Evolutionary conservation across 1,140 invertebrate genomes (phyloP), one percentile per base, ranked within the genome.

Genomic region (Calephelis virginiensis): DNA sequence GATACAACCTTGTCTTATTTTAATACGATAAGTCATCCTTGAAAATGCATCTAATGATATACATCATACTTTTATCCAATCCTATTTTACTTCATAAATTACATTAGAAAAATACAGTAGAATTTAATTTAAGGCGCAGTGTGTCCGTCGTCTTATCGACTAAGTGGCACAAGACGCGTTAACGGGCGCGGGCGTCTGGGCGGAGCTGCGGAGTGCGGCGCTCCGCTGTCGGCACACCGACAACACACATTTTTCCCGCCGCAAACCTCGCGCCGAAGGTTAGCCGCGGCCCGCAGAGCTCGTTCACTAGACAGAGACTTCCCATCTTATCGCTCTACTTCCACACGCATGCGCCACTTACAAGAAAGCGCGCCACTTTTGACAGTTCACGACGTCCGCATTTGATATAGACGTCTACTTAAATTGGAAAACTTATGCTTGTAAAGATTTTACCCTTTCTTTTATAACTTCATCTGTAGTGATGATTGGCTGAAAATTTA

Each of bases 81-180:
- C 2, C 28, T 28, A 3, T 28, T 28, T 28, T 28, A 1, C 28
- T 28, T 28, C 28, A 28, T 28, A 28, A 28, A 28, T 28, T 43
- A 8, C 40, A 43, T 43, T 43, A 4, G 8, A 43, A 43, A 6
- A 43, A 8, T 43, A 8, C 8, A 43, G 40, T 8, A 43, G 40
- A 43, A 43, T 43, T 64, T 17, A 40, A 37, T 63, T 37, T 49
- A 38, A 28, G 61, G 62, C 40, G 45, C 80, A 86, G 78, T 88
- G 85, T 89, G 86, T 72, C 62, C 83, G 66, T 71, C 75, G 86
- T 89, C 89, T 91, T 86, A 89, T 59, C 81, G 80, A 82, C 84
- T 89, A 89, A 91, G 89, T 91, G 85, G 89, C 89, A 85, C 77
- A 90, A 90, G 88, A 88, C 84, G 88, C 86, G 86, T 88, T 90